Percentiles rank a stretch among this genome's conserved stretches.
Conservation (phyloP, 2,888 invertebrate species). For the Molanna angustata region DNA sequence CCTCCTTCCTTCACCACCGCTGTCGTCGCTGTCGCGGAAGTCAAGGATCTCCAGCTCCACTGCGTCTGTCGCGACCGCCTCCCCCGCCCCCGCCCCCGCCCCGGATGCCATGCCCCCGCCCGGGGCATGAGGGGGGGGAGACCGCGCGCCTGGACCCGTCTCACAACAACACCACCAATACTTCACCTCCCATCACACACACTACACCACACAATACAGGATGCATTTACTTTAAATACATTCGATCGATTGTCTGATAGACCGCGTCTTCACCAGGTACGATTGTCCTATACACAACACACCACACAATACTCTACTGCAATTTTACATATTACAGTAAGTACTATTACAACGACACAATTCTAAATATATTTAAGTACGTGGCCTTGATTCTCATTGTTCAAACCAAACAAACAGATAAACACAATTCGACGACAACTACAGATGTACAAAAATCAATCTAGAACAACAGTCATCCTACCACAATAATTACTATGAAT, state of each 20-base stretch:
- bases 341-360: constrained; percentile 7
- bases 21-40: constrained; percentile 68
- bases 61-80: constrained; percentile 76
- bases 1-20: constrained; percentile 68
- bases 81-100: constrained; percentile 66
- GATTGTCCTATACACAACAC: not conserved
- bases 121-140: constrained; percentile 34
- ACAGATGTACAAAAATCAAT: too few relatives aligned
- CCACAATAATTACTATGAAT: too few relatives aligned
- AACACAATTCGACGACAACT: too few relatives aligned
- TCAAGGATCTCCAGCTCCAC: constrained; percentile 76
- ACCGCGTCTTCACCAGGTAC: not conserved
- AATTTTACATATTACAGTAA: not conserved
- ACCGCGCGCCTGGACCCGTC: constrained; percentile 37
- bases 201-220: too few relatives aligned
- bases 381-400: not conserved
- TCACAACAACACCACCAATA: constrained; percentile 38
- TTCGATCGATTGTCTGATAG: constrained; percentile 4
- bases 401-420: not conserved
- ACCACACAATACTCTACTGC: not conserved
- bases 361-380: not conserved
- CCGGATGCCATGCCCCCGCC: constrained; percentile 68
- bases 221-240: too few relatives aligned
- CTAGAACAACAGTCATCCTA: too few relatives aligned
- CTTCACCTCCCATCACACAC: too few relatives aligned